A percentile compares a stretch with the other conserved stretches of the same genome.
These are phyloP conservation scores for Drosophila nigricruria DNA, from an alignment of 2,888 invertebrate species.

Conservation along the genomic window DNA sequence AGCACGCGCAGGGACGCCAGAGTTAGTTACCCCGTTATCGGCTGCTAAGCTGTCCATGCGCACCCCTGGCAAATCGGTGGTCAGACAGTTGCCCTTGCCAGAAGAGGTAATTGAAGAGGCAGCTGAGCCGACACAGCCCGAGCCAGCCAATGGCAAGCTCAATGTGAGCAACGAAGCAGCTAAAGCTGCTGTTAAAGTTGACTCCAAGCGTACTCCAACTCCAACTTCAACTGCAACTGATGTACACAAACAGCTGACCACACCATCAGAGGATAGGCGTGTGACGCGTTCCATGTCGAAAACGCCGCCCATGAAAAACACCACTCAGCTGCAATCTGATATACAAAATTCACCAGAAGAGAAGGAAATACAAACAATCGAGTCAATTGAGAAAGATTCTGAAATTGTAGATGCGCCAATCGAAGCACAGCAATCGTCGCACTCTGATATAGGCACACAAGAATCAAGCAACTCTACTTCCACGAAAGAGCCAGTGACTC, in stretches of 20 bases:
- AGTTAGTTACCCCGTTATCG: constrained; percentile 49
- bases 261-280: constrained; percentile 40
- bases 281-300: constrained; percentile 71
- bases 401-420: constrained; percentile 2
- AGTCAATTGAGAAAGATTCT: background rate
- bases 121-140: background rate
- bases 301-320: constrained; percentile 46
- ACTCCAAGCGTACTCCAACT: background rate
- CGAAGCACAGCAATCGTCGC: background rate
- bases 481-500: background rate
- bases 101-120: constrained; percentile 45
- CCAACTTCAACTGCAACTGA: too few relatives aligned
- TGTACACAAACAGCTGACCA: background rate
- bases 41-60: constrained; percentile 46
- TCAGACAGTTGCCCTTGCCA: constrained; percentile 50
- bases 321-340: constrained; percentile 21
- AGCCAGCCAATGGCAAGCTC: constrained; percentile 1
- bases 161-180: constrained; percentile 2
- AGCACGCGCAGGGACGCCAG: constrained; percentile 54
- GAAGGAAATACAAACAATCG: constrained; percentile 8
- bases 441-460: background rate
- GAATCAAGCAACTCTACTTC: background rate
- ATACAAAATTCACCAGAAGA: constrained; percentile 9
- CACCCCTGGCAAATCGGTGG: constrained; percentile 42
- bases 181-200: background rate